Evolutionary conservation across 2,888 invertebrate species (phyloP), one percentile per base, ranked within the genome.

Genomic region (Chrysodeixis includens): DNA sequence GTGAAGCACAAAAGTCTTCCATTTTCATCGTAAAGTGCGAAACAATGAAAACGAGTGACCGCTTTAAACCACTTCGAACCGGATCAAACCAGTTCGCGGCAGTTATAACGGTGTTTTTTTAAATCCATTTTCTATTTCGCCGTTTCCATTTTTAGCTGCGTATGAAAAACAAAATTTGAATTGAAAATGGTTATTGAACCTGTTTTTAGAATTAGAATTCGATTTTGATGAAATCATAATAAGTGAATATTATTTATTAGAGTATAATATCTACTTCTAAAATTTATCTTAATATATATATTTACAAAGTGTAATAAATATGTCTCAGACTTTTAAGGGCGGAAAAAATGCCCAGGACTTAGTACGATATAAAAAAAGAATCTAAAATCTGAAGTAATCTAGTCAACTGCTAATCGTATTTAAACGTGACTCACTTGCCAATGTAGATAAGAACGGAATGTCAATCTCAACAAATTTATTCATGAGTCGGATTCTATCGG

Each of bases 31-130:
- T 79, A 22, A 30, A 55, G 30, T 26, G 32, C 14, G 51, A 56
- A 74, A 78, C 81, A 78, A 74, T 80, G 66, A 65, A 74, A 66
- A 61, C 64, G 64, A 12, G 51, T 55, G 56, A 66, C 73, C 62
- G 54, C 79, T 64, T 53, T 53, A 44, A 64, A 60, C 71, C 59
- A 71, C 64, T 68, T 55, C 49, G 66, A 74, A 73, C 80, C 60
- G 70, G 70, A 67, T 65, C 32, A 49, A 58, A 56, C 65, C 54
- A 67, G 78, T 71, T 80, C 35, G 61, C 20, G 35, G 61, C 64
- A 35, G 73, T 66, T 63, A 30, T 30, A 69, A 52, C 58, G 32
- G 58, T 61, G 55, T 68, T 67, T 66, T 67, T 66, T 74, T 59
- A 30, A 74, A 70, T 69, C 55, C 62, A 53, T 65, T 69, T 63